Conservation (phyloP, 1,140 invertebrate species). For the Scaptomyza graminum region DNA sequence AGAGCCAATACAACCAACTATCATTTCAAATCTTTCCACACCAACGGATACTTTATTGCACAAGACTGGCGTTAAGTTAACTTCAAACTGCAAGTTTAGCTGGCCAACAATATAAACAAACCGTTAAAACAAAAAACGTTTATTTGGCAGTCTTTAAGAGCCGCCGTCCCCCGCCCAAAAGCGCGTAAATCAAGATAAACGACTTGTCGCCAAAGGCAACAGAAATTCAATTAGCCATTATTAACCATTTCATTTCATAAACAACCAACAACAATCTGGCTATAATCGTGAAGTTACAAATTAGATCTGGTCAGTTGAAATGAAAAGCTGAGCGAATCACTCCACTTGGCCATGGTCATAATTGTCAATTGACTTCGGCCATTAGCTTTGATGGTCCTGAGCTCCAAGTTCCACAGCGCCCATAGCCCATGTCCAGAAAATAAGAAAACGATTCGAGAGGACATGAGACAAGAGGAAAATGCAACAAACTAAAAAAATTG, state of each 20-base stretch:
- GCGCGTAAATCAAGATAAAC: constrained; percentile 79
- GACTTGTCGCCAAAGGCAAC: constrained; percentile 77
- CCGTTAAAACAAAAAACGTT: not conserved
- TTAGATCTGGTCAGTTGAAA: constrained; percentile 66
- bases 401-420: not conserved
- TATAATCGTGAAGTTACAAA: constrained; percentile 74
- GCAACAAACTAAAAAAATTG: constrained; percentile 27
- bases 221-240: constrained; percentile 82
- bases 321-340: constrained; percentile 67
- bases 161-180: constrained; percentile 48
- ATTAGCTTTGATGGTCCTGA: constrained; percentile 66
- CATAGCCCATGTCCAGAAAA: constrained; percentile 21
- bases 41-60: not conserved
- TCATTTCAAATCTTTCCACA: not conserved
- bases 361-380: constrained; percentile 83
- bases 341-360: constrained; percentile 77
- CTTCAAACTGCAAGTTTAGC: constrained; percentile 1
- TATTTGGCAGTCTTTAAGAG: not conserved
- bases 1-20: not conserved
- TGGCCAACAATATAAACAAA: constrained; percentile 17
- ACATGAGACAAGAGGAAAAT: constrained; percentile 11
- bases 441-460: constrained; percentile 33
- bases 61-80: not conserved
- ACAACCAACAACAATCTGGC: constrained; percentile 38
- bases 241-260: constrained; percentile 79